Evolutionary conservation across 2,888 invertebrate species (phyloP).

Genomic region (Oligia strigilis): DNA sequence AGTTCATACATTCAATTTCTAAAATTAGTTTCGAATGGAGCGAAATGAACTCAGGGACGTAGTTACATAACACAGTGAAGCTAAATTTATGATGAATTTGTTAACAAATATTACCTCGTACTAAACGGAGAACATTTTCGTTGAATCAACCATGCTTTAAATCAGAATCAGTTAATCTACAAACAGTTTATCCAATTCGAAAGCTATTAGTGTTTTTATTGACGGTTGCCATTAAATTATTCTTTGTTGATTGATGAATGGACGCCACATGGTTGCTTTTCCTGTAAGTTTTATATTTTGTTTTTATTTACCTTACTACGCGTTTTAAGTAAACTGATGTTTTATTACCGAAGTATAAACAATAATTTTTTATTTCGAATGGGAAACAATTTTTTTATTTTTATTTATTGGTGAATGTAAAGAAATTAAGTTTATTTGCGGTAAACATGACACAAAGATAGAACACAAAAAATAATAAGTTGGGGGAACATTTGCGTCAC

Average conservation of each 20-base stretch:
- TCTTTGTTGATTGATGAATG: conserved; percentile 29
- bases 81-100: conserved; percentile 32
- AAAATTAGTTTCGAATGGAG: conserved; percentile 53
- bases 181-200: background rate
- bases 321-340: too few species aligned
- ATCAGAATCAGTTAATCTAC: conserved; percentile 4
- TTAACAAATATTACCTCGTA: conserved; percentile 13
- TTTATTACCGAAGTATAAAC: background rate
- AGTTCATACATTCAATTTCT: conserved; percentile 64
- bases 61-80: conserved; percentile 23
- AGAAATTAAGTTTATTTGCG: background rate
- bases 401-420: background rate
- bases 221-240: background rate
- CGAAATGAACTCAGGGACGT: conserved; percentile 38
- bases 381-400: too few species aligned
- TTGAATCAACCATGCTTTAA: conserved; percentile 1
- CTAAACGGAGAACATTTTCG: conserved; percentile 1
- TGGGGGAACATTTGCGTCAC: background rate
- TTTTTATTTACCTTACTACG: background rate
- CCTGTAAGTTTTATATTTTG: background rate
- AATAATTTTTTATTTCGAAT: too few species aligned
- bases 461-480: background rate
- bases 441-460: background rate
- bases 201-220: conserved; percentile 10
- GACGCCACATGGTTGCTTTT: background rate